Conservation (phyloP, 2,797 vertebrate species). For the Clarias fuscus region DNA sequence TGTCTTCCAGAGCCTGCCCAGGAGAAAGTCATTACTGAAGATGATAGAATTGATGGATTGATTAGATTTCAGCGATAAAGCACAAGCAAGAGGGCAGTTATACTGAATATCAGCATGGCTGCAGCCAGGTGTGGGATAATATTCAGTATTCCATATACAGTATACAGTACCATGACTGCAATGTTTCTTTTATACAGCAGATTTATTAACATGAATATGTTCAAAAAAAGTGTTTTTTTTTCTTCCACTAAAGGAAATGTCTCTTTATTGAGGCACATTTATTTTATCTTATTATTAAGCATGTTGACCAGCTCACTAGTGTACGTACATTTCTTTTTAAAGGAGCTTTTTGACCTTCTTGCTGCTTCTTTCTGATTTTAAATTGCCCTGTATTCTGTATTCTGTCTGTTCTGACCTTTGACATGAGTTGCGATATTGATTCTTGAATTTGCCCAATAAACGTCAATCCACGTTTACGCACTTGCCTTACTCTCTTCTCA, state of each 20-base stretch:
- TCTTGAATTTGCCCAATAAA: slow-evolving; percentile 2
- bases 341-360: slow-evolving; percentile 14
- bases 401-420: slow-evolving; percentile 13
- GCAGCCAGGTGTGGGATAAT: neutral
- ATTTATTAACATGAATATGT: neutral
- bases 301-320: neutral
- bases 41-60: neutral
- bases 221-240: neutral
- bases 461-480: neutral
- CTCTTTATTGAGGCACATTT: neutral
- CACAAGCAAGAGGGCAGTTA: neutral
- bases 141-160: neutral
- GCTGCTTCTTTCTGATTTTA: neutral
- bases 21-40: neutral
- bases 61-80: neutral
- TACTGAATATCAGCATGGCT: neutral
- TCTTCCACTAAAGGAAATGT: neutral
- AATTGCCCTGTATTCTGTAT: neutral
- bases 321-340: neutral
- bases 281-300: neutral
- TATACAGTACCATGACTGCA: neutral
- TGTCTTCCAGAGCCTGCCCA: neutral
- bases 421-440: slow-evolving; percentile 11
- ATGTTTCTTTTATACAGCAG: neutral
- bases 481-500: neutral